A percentile compares a stretch with the other conserved stretches of the same genome.
These are phyloP conservation scores for Trimorus sp. DNA, from an alignment of 2,888 invertebrate genomes.

Conservation along the genomic window DNA sequence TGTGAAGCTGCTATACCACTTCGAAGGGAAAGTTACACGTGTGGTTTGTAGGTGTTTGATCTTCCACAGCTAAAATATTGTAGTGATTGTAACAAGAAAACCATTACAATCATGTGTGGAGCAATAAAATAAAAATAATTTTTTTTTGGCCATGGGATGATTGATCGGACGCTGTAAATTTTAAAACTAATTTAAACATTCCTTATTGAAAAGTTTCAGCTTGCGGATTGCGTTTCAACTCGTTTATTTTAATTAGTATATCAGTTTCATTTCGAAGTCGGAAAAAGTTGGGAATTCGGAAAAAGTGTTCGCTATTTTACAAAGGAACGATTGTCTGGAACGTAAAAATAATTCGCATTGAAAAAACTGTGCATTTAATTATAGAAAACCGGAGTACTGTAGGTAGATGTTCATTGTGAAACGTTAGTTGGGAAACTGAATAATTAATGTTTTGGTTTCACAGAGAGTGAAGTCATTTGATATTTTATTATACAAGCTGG, in stretches of 20 bases:
- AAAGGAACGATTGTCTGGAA: conserved; percentile 20
- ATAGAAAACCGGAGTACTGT: conserved; percentile 5
- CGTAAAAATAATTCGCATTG: conserved; percentile 4
- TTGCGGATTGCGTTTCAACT: conserved; percentile 9
- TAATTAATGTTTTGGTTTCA: conserved; percentile 10
- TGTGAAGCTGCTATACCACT: conserved; percentile 22
- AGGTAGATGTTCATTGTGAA: conserved; percentile 1
- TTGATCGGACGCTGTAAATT: conserved; percentile 34
- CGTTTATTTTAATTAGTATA: conserved; percentile 35
- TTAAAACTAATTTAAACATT: conserved; percentile 60
- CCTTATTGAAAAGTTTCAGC: conserved; percentile 27
- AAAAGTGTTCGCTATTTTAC: conserved; percentile 20
- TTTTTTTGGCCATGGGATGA: conserved; percentile 24
- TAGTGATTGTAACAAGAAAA: conserved; percentile 52
- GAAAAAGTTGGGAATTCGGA: conserved; percentile 2
- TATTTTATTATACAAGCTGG: conserved; percentile 15
- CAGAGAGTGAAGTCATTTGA: neutral
- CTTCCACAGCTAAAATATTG: conserved; percentile 53
- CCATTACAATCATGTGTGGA: conserved; percentile 26
- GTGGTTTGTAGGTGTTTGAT: conserved; percentile 62
- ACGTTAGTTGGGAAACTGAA: conserved; percentile 11
- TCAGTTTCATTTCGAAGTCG: conserved; percentile 36
- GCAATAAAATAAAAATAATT: conserved; percentile 46
- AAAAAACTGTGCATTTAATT: conserved; percentile 30
- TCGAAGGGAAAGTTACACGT: conserved; percentile 55